Evolutionary conservation across 1,140 invertebrate species (phyloP).

Genomic region (Platorchestia sp.): DNA sequence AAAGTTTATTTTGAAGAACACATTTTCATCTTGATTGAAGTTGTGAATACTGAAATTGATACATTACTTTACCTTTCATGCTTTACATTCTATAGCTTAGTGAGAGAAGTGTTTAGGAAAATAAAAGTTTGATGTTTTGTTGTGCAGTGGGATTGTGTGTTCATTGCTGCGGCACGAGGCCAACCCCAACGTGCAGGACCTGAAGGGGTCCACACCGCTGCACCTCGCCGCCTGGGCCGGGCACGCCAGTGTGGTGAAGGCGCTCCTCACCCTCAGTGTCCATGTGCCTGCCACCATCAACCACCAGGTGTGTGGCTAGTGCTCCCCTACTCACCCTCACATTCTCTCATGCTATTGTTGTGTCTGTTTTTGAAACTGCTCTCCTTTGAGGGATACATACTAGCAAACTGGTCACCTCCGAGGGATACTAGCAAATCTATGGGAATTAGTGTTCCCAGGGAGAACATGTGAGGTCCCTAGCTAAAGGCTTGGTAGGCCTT

Average conservation of each 20-base stretch:
- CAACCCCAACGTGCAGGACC: constrained; percentile 87
- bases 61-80: background rate
- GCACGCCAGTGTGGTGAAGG: constrained; percentile 84
- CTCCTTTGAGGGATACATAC: no score
- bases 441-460: no score
- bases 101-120: background rate
- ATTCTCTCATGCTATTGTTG: background rate
- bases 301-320: constrained; percentile 78
- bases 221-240: constrained; percentile 93
- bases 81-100: background rate
- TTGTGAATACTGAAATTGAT: background rate
- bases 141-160: constrained; percentile 85
- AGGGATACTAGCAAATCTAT: no score
- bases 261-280: constrained; percentile 82
- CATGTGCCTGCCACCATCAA: constrained; percentile 83
- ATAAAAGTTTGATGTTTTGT: background rate
- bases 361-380: no score
- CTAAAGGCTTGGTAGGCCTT: no score
- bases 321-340: background rate
- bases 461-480: no score
- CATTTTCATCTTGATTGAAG: background rate
- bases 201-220: constrained; percentile 86
- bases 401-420: no score
- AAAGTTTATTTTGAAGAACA: no score
- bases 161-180: constrained; percentile 89